A percentile compares a stretch with the other conserved stretches of the same genome.
Conservation (phyloP, 2,888 invertebrate species). For the Tinea trinotella region DNA sequence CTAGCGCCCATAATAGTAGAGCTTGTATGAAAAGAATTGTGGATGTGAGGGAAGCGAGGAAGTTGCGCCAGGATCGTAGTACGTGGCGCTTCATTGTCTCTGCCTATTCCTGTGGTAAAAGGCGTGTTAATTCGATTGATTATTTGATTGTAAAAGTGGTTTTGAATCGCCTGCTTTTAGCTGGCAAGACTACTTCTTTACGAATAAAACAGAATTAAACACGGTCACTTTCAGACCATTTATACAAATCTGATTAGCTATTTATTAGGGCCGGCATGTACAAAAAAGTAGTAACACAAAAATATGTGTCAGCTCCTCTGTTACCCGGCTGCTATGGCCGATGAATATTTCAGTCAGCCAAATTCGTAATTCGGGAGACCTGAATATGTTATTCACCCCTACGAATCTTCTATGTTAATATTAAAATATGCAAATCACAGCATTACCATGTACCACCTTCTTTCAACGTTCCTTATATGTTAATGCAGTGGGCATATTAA, state of each 20-base stretch:
- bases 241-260: background rate
- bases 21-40: no score
- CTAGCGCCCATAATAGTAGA: no score
- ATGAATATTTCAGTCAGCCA: conserved; percentile 50
- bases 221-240: no score
- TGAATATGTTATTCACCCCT: conserved; percentile 30
- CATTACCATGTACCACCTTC: conserved; percentile 46
- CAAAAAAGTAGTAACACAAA: conserved; percentile 10
- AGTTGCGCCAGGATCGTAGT: no score
- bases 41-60: no score
- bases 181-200: no score
- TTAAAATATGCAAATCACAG: conserved; percentile 59
- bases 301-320: conserved; percentile 18
- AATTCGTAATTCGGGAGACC: conserved; percentile 43
- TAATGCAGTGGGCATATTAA: conserved; percentile 18
- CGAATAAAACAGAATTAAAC: no score
- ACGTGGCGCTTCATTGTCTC: no score
- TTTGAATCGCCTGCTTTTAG: no score
- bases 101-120: no score
- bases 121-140: no score
- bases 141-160: no score
- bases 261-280: background rate
- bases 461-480: conserved; percentile 25
- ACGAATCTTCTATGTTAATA: conserved; percentile 44
- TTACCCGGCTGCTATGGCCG: conserved; percentile 21